Percentiles rank a stretch among this genome's conserved stretches.
These are phyloP conservation scores for Hirundo rustica DNA, from an alignment of 2,797 vertebrate species.

Conservation along the genomic window DNA sequence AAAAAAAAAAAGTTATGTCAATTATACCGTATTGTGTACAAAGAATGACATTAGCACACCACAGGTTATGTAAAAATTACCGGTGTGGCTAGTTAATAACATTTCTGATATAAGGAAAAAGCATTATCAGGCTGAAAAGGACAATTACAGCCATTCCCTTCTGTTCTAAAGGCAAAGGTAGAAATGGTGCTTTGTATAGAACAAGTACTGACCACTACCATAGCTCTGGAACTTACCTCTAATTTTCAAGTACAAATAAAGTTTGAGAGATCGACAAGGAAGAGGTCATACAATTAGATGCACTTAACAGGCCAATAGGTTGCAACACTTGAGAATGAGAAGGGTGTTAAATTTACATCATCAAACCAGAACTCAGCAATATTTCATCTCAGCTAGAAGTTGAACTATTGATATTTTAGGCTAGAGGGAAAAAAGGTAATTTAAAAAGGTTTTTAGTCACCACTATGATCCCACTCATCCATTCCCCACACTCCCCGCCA, in stretches of 20 bases:
- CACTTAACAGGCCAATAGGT: not conserved
- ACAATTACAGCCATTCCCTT: not conserved
- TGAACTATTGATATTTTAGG: not conserved
- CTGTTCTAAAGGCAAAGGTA: not conserved
- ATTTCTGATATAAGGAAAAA: not conserved
- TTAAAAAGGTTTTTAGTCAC: rapidly evolving
- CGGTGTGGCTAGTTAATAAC: not conserved
- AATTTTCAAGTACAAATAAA: not conserved
- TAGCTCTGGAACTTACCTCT: not conserved
- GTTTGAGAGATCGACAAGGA: not conserved
- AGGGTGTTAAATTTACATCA: not conserved
- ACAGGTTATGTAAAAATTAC: not conserved
- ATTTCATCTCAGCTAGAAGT: not conserved
- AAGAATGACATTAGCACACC: not conserved
- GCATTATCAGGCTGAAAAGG: not conserved
- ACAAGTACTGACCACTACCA: constrained; percentile 9
- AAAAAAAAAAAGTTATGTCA: not conserved
- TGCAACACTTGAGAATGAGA: not conserved
- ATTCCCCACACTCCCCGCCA: not conserved
- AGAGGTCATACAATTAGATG: not conserved
- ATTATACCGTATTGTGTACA: not conserved
- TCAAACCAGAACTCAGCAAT: not conserved
- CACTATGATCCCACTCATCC: not conserved
- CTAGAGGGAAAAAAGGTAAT: not conserved
- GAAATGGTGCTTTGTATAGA: not conserved